A percentile compares a stretch with the other conserved stretches of the same genome.
phyloP scores from a whole-genome alignment of 2,113 vertebrate species.

The Petroica traversi region DNA sequence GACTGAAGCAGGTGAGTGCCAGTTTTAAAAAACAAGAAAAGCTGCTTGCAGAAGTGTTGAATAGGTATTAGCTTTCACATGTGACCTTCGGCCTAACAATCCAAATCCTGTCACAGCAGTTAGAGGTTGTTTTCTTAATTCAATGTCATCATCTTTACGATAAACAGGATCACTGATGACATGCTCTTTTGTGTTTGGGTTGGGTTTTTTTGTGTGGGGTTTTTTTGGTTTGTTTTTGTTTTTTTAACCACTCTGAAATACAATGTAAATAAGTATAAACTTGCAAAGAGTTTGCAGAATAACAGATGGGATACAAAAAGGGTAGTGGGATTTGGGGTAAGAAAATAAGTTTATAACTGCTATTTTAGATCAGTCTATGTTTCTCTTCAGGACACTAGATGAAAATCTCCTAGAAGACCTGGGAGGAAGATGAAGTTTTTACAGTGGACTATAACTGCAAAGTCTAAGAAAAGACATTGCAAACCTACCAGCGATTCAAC shows the following conservation, averaged over 20 bases:
- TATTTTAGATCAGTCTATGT: background rate
- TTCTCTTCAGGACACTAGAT: slow-evolving; percentile 41
- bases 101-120: slow-evolving; percentile 82
- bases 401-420: slow-evolving; percentile 26
- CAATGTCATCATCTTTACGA: background rate
- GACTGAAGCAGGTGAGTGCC: slow-evolving; percentile 65
- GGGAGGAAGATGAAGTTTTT: background rate
- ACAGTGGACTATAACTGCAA: slow-evolving; percentile 20
- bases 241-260: background rate
- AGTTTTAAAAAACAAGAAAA: slow-evolving; percentile 24
- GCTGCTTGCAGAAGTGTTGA: slow-evolving; percentile 76
- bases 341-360: background rate
- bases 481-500: background rate
- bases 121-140: slow-evolving; percentile 71
- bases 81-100: slow-evolving; percentile 82
- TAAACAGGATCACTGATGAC: background rate
- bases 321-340: background rate
- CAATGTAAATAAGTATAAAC: background rate
- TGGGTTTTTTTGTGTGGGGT: background rate
- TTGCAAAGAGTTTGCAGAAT: background rate
- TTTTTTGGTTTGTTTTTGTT: background rate
- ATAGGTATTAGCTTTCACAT: slow-evolving; percentile 79
- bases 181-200: background rate
- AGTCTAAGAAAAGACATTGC: background rate
- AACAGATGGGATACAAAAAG: background rate